phyloP scores from a whole-genome alignment of 2,797 vertebrate genomes.

The Enteromius argenteus region DNA sequence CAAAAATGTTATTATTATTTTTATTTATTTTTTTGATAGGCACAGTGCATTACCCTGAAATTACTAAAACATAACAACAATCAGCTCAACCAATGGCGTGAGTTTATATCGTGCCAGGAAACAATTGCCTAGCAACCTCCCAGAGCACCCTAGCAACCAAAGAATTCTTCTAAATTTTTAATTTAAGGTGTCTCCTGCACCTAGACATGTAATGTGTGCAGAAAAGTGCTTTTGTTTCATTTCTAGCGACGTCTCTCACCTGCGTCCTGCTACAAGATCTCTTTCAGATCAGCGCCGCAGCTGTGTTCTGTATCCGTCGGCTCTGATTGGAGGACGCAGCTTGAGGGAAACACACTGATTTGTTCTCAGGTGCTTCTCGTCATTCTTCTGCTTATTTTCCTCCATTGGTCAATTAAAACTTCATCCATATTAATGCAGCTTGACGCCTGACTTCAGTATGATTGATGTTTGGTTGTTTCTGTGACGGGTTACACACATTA shows the following conservation, averaged over 20 bases:
- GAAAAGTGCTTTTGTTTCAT: constrained; percentile 51
- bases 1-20: too few species aligned
- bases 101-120: background rate
- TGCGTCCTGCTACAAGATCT: constrained; percentile 64
- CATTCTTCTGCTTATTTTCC: background rate
- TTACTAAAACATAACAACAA: background rate
- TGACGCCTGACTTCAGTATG: constrained; percentile 15
- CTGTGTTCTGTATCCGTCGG: constrained; percentile 67
- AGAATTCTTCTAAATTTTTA: background rate
- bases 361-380: constrained; percentile 56
- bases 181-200: background rate
- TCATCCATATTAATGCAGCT: constrained; percentile 37
- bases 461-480: constrained; percentile 33
- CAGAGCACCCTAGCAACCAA: background rate
- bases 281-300: constrained; percentile 70
- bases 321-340: constrained; percentile 68
- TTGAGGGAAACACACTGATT: constrained; percentile 63
- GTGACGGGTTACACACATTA: background rate
- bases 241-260: constrained; percentile 71
- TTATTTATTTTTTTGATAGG: too few species aligned
- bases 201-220: background rate
- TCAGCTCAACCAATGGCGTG: background rate
- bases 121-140: background rate
- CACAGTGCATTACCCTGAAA: too few species aligned
- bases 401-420: background rate